Evolutionary conservation across 1,140 invertebrate genomes (phyloP), one percentile per base, ranked within the genome.

Genomic region (Goniozus legneri): DNA sequence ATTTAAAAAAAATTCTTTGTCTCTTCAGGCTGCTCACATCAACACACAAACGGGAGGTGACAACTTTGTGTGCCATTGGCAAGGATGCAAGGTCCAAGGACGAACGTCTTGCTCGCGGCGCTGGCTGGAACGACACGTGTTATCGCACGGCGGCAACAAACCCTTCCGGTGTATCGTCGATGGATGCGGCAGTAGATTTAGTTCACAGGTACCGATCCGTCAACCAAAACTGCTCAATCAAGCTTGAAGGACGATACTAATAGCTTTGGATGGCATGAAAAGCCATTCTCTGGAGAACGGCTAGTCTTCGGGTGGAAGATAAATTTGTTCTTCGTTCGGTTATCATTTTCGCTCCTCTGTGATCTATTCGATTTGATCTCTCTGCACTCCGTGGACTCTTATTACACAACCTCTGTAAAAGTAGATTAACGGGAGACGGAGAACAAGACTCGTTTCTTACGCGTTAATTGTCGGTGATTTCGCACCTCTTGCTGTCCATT

Each of bases 161-260:
- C 92, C 92, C 18, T 96, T 93, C 76, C 85, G 91, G 59, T 98
- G 95, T 75, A 96, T 97, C 66, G 89, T 98, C 52, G 91, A 93
- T 55, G 86, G 89, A 42, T 98, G 95, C 73, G 90, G 89, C 30
- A 82, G 88, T 62, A 82, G 92, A 62, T 97, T 97, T 69, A 89
- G 88, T 58, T 90, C 92, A 48, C 92, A 95, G 84, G 89, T 92
- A 76, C 16, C 21, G 41, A 4, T 18, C 33, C 35, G 46, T 52
- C 24, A 39, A 19, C 32, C 3, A 21, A 46, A 14, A n/a, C n/a
- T n/a, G n/a, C n/a, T n/a, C n/a, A n/a, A n/a, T n/a, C n/a, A n/a
- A n/a, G 12, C 34, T 10, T 39, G 3, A 7, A n/a, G n/a, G n/a
- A n/a, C n/a, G n/a, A n/a, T n/a, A n/a, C n/a, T n/a, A n/a, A n/a